Evolutionary conservation across 2,888 invertebrate genomes (phyloP), one percentile per base, ranked within the genome.

Genomic region (Boloria euphrosyne): DNA sequence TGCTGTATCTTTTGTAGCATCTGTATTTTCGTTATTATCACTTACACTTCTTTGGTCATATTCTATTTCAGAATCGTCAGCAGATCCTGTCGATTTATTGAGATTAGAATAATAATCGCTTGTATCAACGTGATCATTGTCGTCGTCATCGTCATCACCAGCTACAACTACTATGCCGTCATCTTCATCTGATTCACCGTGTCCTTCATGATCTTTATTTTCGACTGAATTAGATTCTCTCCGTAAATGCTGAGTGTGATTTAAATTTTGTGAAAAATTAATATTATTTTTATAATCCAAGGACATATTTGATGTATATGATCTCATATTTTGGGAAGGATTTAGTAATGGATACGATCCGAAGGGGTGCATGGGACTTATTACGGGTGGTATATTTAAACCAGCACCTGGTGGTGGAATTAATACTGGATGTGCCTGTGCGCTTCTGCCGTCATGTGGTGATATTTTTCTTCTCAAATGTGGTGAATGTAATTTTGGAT

Each of bases 401-500:
- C 95, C 94, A 7, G 94, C 92, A 17, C 84, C 84, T 76, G 95
- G 95, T 0, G 96, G 96, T 60, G 97, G 96, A 70, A 97, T 93
- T 3, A 97, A 90, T 52, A 97, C 92, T 13, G 96, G 95, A 83
- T 97, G 97, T 1, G 97, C 95, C 90, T 97, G 97, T 3, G 97
- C 95, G 69, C 97, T 97, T 74, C 98, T 94, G 0, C 98, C 98
- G 76, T 98, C 98, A 78, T 98, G 98, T 0, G 98, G 98, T 18
- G 98, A 98, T 76, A 98, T 98, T 90, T 98, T 98, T 75, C 98
- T 93, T 69, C 98, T 93, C 74, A 98, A 90, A 84, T 98, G 98
- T 1, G 99, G 98, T 65, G 98, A 98, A 87, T 99, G 99, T 17
- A 99, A 91, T 85, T 99, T 99, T 0, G 99, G 99, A 89, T 99